phyloP scores from a whole-genome alignment of 2,797 vertebrate species.

The Urosaurus nigricauda region DNA sequence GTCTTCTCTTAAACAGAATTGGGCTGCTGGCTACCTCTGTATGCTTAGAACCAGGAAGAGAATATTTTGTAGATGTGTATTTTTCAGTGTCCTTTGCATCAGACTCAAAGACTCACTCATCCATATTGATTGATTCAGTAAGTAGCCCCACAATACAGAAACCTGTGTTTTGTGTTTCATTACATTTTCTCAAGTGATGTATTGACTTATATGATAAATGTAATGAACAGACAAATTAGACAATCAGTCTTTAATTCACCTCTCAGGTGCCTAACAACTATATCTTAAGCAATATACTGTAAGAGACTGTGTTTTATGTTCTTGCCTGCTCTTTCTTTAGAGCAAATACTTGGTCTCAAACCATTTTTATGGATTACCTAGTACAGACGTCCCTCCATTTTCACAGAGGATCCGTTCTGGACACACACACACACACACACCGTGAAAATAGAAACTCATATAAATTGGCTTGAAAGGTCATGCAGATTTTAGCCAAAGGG shows the following conservation, averaged over 20 bases:
- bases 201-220: background rate
- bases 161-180: background rate
- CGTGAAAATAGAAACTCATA: too few species aligned
- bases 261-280: background rate
- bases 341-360: background rate
- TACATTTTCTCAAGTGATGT: background rate
- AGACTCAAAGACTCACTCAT: slow-evolving; percentile 64
- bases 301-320: background rate
- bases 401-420: too few species aligned
- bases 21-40: slow-evolving; percentile 78
- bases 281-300: slow-evolving; percentile 1
- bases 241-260: background rate
- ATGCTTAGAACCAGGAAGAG: slow-evolving; percentile 81
- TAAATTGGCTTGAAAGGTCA: too few species aligned
- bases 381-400: background rate
- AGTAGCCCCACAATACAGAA: slow-evolving; percentile 68
- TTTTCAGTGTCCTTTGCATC: slow-evolving; percentile 79
- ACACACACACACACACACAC: too few species aligned
- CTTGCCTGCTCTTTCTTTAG: background rate
- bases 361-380: background rate
- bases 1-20: slow-evolving; percentile 72
- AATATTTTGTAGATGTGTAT: slow-evolving; percentile 84
- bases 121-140: slow-evolving; percentile 90
- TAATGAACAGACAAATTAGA: background rate
- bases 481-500: too few species aligned